Base-by-base conservation (phyloP, 2,888 invertebrate genomes). In the Epirrhoe alternata region DNA sequence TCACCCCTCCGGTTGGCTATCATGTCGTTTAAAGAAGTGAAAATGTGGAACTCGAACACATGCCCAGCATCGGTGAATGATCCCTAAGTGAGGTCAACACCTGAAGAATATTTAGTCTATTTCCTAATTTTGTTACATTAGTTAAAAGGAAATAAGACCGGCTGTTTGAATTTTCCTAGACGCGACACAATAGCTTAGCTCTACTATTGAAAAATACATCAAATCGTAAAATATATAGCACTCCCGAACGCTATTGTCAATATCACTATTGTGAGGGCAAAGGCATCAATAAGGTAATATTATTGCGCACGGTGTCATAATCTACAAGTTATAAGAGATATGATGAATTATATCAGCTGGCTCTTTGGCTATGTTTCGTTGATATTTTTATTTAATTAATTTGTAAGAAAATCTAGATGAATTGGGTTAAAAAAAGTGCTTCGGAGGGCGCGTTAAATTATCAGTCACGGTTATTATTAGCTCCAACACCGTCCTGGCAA, bases 171-270 rank as follows among this genome's bases (percentile, higher is more conserved):
- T 6, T 16, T 47, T 6, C 47, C 61, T 61, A 33, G 71, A 75
- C 75, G 72, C 72, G 69, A 74, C 76, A 76, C 79, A 80, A 75
- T 77, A 64, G 72, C 61, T 71, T 58, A 64, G 69, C 49, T 74
- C 74, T 75, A 76, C 76, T 77, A 79, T 81, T 77, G 80, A 85
- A 82, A 84, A 86, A 84, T 85, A 84, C 79, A 82, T 81, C 69
- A 70, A 77, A 80, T 77, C 69, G 76, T 73, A 68, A 74, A 72
- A 71, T 70, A 73, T 73, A 80, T 79, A 76, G 65, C 69, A 68
- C 74, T 77, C 45, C 12, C 5, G 7, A 30, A 31, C 14, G 75
- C 75, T 77, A 81, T 80, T 79, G 80, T 83, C 67, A 65, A 74
- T 76, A 75, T 77, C 73, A 64, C 65, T 69, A 64, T 72, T 74